Percentiles rank a stretch among this genome's conserved stretches.
Evolutionary conservation across 1,140 invertebrate species (phyloP).

Genomic region (Thalassaphorura encarpata): DNA sequence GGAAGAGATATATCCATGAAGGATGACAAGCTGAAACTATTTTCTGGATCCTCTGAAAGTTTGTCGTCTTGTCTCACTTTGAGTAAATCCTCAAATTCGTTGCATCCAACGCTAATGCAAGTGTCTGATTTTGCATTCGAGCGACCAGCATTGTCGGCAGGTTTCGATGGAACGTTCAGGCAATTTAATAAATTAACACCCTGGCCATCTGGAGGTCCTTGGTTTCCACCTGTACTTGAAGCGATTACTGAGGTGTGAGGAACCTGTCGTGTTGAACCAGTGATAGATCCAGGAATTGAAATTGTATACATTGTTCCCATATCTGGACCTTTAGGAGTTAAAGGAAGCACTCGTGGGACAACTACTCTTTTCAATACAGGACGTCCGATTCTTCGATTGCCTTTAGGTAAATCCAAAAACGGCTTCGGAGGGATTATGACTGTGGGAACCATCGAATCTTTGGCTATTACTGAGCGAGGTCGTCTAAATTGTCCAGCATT

Average conservation of each 20-base stretch:
- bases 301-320: neutral
- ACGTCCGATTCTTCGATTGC: conserved; percentile 26
- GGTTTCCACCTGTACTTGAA: neutral
- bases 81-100: conserved; percentile 15
- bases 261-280: neutral
- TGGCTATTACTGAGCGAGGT: neutral
- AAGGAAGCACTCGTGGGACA: conserved; percentile 22
- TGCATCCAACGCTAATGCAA: neutral
- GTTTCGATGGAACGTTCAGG: neutral
- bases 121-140: neutral
- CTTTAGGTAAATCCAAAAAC: conserved; percentile 28
- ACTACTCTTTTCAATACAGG: conserved; percentile 17
- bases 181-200: neutral
- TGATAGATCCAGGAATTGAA: neutral
- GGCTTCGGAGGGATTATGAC: conserved; percentile 12
- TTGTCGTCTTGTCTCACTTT: conserved; percentile 2
- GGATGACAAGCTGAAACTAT: conserved; percentile 25
- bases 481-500: neutral
- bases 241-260: neutral
- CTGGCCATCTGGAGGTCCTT: neutral
- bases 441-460: neutral
- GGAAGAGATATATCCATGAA: conserved; percentile 33
- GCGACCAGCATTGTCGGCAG: neutral
- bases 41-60: conserved; percentile 5
- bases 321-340: conserved; percentile 17